Base-by-base conservation (phyloP, 1,140 invertebrate species). In the Notospermus geniculatus region DNA sequence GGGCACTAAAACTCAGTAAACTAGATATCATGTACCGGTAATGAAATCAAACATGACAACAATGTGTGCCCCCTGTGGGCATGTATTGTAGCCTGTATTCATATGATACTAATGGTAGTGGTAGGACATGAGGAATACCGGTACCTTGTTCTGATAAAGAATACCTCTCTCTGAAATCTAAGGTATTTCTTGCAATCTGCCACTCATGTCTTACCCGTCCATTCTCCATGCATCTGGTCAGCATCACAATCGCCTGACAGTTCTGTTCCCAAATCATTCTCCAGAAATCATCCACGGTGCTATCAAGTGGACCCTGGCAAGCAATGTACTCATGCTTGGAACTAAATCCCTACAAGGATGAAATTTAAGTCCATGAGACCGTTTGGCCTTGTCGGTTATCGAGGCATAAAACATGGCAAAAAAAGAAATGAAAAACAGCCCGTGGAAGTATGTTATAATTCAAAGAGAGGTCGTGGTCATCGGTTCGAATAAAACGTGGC, bases 231-330 rank as follows among this genome's bases (percentile, higher is more conserved):
- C 76, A 76, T 43, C 71, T 87, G 1, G 88, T 83, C 30, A 94
- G 79, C 80, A 91, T 93, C 2, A 92, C 88, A 53, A 94, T 86
- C 61, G 90, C 85, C 75, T 88, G 86, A 5, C 88, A 85, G 71
- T 90, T 88, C 71, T 91, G 88, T 71, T 94, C 89, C 84, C 89
- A 87, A 27, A 93, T 83, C 87, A 94, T 91, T 17, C 85, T 85
- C 92, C 92, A 95, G 82, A 94, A 93, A 65, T 90, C 86, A 53
- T 80, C 77, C 61, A 86, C 82, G 9, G 90, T 91, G 5, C 86
- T 81, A 11, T 86, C 80, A 23, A 88, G 81, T 0, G 90, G 92
- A 17, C 88, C 84, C 78, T 93, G 91, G 0, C 91, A 93, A 22
- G 69, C 75, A 15, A 79, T 74, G 61, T 74, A 80, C 57, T 80